These are phyloP conservation scores for Arvicanthis niloticus DNA, from an alignment of 2,113 vertebrate genomes.

Conservation along the genomic window DNA sequence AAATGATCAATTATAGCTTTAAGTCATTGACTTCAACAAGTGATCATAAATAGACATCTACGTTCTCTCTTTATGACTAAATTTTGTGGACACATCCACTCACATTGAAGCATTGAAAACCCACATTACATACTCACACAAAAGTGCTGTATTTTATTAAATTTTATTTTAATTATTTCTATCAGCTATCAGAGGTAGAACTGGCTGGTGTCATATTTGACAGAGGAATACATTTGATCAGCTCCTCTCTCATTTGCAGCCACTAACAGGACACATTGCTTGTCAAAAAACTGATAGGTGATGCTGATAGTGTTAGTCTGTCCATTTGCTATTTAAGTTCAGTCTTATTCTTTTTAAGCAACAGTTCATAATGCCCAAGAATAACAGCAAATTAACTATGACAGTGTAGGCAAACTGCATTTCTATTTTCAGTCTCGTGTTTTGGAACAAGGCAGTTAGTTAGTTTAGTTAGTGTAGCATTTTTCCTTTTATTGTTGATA, in stretches of 20 bases:
- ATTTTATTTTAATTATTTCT: conserved; percentile 17
- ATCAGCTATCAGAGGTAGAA: background rate
- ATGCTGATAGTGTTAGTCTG: background rate
- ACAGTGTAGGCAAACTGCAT: background rate
- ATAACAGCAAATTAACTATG: background rate
- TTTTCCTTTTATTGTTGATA: background rate
- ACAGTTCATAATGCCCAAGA: background rate
- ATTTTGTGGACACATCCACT: background rate
- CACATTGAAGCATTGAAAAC: background rate
- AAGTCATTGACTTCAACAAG: conserved; percentile 53
- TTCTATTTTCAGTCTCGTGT: background rate
- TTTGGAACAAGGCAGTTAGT: background rate
- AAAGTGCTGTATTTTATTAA: background rate
- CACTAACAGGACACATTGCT: background rate
- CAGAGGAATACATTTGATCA: conserved; percentile 18
- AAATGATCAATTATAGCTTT: background rate
- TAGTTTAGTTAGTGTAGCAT: background rate
- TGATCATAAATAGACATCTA: conserved; percentile 65
- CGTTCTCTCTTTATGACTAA: conserved; percentile 41
- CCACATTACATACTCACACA: background rate
- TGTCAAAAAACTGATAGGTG: background rate
- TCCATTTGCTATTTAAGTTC: background rate
- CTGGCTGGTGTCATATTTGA: background rate
- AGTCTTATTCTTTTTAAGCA: background rate
- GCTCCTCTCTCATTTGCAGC: background rate